phyloP scores from a whole-genome alignment of 2,797 vertebrate species.

The Microtus californicus region DNA sequence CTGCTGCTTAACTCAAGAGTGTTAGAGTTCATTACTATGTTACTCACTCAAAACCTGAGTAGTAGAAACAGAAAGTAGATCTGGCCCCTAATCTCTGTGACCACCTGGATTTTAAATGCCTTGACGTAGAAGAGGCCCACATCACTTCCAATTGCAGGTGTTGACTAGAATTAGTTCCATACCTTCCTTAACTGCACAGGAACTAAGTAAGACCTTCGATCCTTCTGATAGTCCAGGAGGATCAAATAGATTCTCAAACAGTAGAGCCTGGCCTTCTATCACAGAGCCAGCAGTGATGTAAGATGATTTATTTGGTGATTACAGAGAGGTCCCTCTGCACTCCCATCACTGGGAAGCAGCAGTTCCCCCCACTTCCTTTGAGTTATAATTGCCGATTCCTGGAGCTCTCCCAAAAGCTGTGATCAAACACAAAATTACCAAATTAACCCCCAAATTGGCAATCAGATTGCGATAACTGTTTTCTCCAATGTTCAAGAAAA shows the following conservation, averaged over 20 bases:
- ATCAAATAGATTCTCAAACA: neutral
- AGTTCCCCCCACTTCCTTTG: neutral
- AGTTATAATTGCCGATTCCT: neutral
- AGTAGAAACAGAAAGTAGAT: neutral
- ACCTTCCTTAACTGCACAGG: neutral
- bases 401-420: constrained; percentile 50
- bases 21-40: neutral
- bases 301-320: neutral
- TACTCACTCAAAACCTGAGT: neutral
- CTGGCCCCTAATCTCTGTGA: neutral
- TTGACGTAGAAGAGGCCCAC: neutral
- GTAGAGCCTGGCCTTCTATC: neutral
- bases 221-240: neutral
- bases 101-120: neutral
- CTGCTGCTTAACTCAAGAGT: too few relatives aligned
- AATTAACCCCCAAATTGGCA: constrained; percentile 66
- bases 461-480: constrained; percentile 20
- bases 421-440: constrained; percentile 63
- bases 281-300: neutral
- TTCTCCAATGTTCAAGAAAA: constrained; percentile 45
- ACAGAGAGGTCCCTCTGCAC: neutral
- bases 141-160: neutral
- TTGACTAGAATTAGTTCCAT: neutral
- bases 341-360: constrained; percentile 12
- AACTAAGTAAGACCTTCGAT: neutral